Evolutionary conservation across 2,113 vertebrate genomes (phyloP), one percentile per base, ranked within the genome.

Genomic region (Vulpes vulpes): DNA sequence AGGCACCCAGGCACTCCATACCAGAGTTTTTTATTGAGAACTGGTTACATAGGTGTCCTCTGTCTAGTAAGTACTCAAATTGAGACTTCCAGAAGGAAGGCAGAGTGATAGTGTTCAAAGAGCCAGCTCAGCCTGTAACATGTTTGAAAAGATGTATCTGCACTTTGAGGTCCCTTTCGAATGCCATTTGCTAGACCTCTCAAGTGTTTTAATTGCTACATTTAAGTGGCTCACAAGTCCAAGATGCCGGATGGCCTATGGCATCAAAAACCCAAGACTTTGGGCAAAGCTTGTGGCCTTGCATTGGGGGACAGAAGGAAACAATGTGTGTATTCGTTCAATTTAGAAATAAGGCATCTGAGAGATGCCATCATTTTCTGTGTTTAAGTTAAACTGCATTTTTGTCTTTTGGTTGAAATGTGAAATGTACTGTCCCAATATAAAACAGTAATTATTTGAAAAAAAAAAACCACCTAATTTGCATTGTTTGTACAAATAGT

Each of bases 361-460:
- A 88, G 88, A 97, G 94, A 94, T 96, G 96, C 62, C 6, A 0
- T 88, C 96, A 91, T 67, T 57, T 96, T 85, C 53, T 84, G 85
- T 91, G 95, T 62, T 32, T 97, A 94, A 97, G 97, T 98, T 98
- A 74, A 94, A 94, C 57, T 96, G 64, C 95, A 94, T 97, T 98
- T 95, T 96, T 95, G 94, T 95, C 88, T 96, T 97, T 94, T 65
- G 65, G 93, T 96, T 98, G 90, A 97, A 98, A 97, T 91, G 81
- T 95, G 85, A 96, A 93, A 85, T 95, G 94, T 91, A 96, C 51
- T 96, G 43, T 96, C 98, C 98, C 97, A 59, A 93, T 76, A 95
- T 97, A 98, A 95, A 98, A 89, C 86, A 93, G 97, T 92, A 85
- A 97, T 97, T 95, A 86, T 90, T 23, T 27, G 97, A 98, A 43